These are phyloP conservation scores for Motacilla alba DNA, from an alignment of 2,113 vertebrate species.

Conservation along the genomic window DNA sequence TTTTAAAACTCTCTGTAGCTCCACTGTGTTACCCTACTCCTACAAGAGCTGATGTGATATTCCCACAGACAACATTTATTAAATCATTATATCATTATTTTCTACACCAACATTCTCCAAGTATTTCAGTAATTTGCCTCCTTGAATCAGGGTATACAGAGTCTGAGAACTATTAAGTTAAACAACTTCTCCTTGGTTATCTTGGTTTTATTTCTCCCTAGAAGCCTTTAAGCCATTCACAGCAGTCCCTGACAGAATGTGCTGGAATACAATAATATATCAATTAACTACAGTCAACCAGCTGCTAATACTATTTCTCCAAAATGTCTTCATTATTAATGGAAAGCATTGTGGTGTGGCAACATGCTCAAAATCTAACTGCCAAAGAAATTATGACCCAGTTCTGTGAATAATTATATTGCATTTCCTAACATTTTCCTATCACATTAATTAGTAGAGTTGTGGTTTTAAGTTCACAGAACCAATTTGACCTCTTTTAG, in stretches of 20 bases:
- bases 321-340: conserved; percentile 68
- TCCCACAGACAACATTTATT: background rate
- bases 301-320: conserved; percentile 61
- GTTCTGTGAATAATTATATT: conserved; percentile 48
- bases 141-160: conserved; percentile 10
- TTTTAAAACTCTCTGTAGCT: background rate
- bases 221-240: conserved; percentile 38
- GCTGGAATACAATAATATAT: conserved; percentile 59
- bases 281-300: conserved; percentile 68
- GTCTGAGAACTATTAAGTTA: conserved; percentile 39
- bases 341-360: conserved; percentile 41
- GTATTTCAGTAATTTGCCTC: conserved; percentile 5
- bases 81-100: conserved; percentile 17
- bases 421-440: conserved; percentile 16
- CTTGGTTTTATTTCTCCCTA: conserved; percentile 54
- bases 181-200: conserved; percentile 41
- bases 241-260: conserved; percentile 56
- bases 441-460: background rate
- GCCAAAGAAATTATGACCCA: conserved; percentile 40
- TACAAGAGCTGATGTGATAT: background rate
- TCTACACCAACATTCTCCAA: conserved; percentile 15
- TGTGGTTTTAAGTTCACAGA: conserved; percentile 42
- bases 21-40: background rate
- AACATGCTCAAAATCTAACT: conserved; percentile 27
- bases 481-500: conserved; percentile 41